Evolutionary conservation across 1,140 invertebrate genomes (phyloP).

Genomic region (Matsumurasca onukii): DNA sequence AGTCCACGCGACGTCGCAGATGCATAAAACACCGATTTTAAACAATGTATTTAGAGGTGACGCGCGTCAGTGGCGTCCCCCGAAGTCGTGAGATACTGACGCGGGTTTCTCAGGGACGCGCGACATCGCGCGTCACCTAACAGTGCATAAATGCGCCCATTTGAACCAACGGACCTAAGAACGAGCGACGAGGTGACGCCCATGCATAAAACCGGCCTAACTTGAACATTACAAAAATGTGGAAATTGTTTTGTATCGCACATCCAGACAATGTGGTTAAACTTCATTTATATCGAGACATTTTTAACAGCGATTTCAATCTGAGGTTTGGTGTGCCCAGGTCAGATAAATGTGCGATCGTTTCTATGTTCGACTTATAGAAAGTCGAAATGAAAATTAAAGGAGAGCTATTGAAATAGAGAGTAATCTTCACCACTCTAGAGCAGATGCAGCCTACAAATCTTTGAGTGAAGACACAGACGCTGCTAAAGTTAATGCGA

Average conservation of each 20-base stretch:
- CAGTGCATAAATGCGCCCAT: too few species aligned
- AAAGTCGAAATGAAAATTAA: slow-evolving; percentile 7
- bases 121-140: too few species aligned
- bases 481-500: slow-evolving; percentile 33
- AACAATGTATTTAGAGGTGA: too few species aligned
- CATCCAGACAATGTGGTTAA: slow-evolving; percentile 13
- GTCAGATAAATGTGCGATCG: slow-evolving; percentile 7
- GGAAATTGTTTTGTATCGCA: slow-evolving; percentile 4
- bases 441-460: slow-evolving; percentile 32
- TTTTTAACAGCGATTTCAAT: neutral
- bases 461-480: slow-evolving; percentile 34
- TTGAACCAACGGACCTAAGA: too few species aligned
- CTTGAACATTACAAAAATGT: too few species aligned
- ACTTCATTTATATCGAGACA: slow-evolving; percentile 5
- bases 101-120: too few species aligned
- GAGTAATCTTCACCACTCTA: slow-evolving; percentile 5
- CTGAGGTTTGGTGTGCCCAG: neutral
- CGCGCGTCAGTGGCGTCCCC: too few species aligned
- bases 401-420: slow-evolving; percentile 12
- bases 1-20: too few species aligned
- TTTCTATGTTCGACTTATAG: slow-evolving; percentile 5
- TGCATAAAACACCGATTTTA: too few species aligned
- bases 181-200: too few species aligned
- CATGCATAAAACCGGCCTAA: too few species aligned
- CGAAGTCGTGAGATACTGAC: too few species aligned